These are phyloP conservation scores for Helogale parvula DNA, from an alignment of 2,113 vertebrate genomes.

Conservation along the genomic window DNA sequence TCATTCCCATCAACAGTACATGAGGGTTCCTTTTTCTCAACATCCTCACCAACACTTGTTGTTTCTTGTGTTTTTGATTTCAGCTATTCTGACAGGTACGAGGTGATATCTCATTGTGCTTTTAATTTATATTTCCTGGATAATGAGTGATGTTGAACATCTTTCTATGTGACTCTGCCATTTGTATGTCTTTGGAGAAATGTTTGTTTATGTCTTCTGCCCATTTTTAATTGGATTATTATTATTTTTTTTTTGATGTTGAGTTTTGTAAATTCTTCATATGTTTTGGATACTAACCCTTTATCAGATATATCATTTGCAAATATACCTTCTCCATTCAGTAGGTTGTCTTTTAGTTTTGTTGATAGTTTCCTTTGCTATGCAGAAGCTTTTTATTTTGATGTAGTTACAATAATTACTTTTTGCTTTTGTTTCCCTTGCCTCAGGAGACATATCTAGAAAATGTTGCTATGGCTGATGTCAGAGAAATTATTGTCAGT, in stretches of 20 bases:
- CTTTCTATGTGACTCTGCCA: background rate
- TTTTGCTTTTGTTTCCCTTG: background rate
- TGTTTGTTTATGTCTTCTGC: background rate
- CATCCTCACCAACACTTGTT: background rate
- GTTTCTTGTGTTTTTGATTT: background rate
- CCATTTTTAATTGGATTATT: background rate
- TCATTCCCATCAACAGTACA: background rate
- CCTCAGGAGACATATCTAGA: no score
- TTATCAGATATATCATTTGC: background rate
- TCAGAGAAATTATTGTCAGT: no score
- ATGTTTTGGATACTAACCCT: background rate
- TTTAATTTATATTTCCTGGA: background rate
- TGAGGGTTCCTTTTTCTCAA: background rate
- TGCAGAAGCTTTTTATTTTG: background rate
- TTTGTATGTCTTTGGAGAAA: background rate
- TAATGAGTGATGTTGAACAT: background rate
- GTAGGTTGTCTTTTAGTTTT: background rate
- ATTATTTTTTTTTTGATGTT: background rate
- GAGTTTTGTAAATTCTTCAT: no score
- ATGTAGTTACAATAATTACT: background rate
- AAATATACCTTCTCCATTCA: background rate
- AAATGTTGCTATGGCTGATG: no score
- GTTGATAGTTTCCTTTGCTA: background rate
- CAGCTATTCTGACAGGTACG: background rate
- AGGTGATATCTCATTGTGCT: background rate